Evolutionary conservation across 1,140 invertebrate genomes (phyloP), one percentile per base, ranked within the genome.

Genomic region (Eumeta japonica): DNA sequence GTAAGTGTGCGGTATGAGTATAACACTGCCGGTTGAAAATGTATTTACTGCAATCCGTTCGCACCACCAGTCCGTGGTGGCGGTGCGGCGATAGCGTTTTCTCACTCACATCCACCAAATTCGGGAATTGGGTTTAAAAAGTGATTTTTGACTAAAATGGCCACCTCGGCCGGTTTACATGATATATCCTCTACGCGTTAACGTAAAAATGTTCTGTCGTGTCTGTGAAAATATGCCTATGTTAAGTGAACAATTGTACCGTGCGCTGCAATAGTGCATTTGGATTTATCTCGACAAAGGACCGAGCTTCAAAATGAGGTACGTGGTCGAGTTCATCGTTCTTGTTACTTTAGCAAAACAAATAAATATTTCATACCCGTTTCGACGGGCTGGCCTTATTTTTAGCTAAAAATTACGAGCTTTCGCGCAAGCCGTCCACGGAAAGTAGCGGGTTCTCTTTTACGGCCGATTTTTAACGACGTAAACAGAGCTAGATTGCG

Each of bases 211-310:
- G 63, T 59, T 40, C 34, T 39, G 52, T 52, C 55, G 58, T 65
- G 59, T 62, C 46, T 60, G 63, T 71, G 66, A 61, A 61, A 70
- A 65, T 61, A 72, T 74, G 68, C 59, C 58, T 48, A 65, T 74
- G 62, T 50, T 70, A 67, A 67, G 64, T 71, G 68, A 70, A 71
- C 64, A 65, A 67, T 67, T 67, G 62, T 73, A 61, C 52, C 52
- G 68, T 74, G 62, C 50, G 55, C 60, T 71, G 65, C 64, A 63
- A 56, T 67, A 71, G 66, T 68, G 62, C 62, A 61, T 64, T 52
- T 51, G 64, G 64, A 70, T 70, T 71, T 53, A 61, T 64, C 55
- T 55, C 60, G 50, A 73, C 64, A 73, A 74, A 74, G 62, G 64
- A 66, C 57, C 50, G 33, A 63, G 49, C 55, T 37, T 58, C 62